Evolutionary conservation across 2,888 invertebrate genomes (phyloP), one percentile per base, ranked within the genome.

Genomic region (Cataglyphis altisquamis): DNA sequence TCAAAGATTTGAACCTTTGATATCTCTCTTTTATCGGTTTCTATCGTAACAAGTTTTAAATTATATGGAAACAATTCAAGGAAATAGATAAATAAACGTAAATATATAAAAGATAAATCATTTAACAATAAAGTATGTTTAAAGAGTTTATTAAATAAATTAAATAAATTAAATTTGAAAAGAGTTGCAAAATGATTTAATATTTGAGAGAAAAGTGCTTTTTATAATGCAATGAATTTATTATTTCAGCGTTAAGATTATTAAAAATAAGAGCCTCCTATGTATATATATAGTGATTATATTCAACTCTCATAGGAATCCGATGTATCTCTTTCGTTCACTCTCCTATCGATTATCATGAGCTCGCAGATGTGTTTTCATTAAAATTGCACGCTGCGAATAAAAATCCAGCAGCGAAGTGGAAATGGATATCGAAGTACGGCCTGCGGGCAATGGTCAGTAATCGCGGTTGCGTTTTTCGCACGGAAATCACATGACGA

Each of bases 391-490:
- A 62, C 36, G 60, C 32, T 68, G 45, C 60, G 60, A 70, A 80
- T 78, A 80, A 80, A 80, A 80, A 36, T 80, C 45, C 36, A 36
- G 36, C 45, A 41, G 29, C 45, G 60, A 80, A 70, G 70, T 45
- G 70, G 70, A 80, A 80, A 80, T 80, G 78, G 78, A 80, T 80
- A 80, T 80, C 45, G 78, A 80, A 80, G 60, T 80, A 80, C 60
- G 70, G 25, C 70, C 70, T 70, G 60, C 60, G 70, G 60, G 78
- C 78, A 70, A 48, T 67, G 60, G 70, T 80, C 78, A 62, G 62
- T 74, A 82, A 86, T 77, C 77, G 82, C 67, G 64, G 70, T 68
- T 62, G 74, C 86, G 84, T 86, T 86, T 85, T 83, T 85, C 84
- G 73, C 73, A 45, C 73, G 85, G 67, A 85, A 84, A 88, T 85